A percentile compares a stretch with the other conserved stretches of the same genome.
These are phyloP conservation scores for Eolophus roseicapilla DNA, from an alignment of 2,113 vertebrate species.

Conservation along the genomic window DNA sequence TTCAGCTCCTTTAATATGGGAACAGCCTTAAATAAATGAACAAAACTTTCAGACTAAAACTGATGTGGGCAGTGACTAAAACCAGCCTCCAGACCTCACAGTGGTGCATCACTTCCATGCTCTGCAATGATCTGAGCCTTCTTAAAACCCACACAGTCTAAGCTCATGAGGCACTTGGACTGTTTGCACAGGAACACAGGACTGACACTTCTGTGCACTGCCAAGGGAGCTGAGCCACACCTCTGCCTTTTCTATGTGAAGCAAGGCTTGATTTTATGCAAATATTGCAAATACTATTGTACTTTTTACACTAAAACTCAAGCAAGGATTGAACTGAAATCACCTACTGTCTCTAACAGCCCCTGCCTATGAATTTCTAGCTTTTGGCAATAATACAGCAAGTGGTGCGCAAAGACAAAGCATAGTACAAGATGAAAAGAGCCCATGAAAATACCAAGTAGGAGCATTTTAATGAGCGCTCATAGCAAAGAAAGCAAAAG, in stretches of 20 bases:
- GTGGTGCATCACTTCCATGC: neutral
- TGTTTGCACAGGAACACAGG: neutral
- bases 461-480: neutral
- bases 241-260: neutral
- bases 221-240: neutral
- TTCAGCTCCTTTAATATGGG: neutral
- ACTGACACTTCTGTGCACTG: accelerated
- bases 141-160: neutral
- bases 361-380: neutral
- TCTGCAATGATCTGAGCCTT: neutral
- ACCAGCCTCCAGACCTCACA: neutral
- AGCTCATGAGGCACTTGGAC: neutral
- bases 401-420: neutral
- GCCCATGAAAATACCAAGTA: neutral
- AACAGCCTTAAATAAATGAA: neutral
- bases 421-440: neutral
- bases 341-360: neutral
- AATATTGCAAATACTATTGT: neutral
- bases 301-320: neutral
- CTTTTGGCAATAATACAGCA: neutral
- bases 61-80: neutral
- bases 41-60: neutral
- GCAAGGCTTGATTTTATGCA: neutral
- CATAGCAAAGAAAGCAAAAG: neutral
- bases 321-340: neutral